Evolutionary conservation across 2,888 invertebrate genomes (phyloP), one percentile per base, ranked within the genome.

Genomic region (Orthosia cruda): DNA sequence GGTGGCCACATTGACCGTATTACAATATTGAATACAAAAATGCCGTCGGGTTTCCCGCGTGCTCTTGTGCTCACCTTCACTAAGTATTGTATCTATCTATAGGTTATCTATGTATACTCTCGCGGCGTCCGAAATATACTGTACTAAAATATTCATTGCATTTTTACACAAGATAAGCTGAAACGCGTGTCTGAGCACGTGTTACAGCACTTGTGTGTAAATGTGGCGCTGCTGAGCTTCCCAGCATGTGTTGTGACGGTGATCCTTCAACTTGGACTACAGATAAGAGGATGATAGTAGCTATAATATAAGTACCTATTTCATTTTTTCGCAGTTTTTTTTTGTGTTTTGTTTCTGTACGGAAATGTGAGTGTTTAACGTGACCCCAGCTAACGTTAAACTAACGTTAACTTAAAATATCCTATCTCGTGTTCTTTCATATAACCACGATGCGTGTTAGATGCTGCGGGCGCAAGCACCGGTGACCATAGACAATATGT

Each of bases 21-120:
- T 75, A 63, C 69, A 81, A 68, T 84, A 71, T 76, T 68, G 71
- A 63, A 76, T 67, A 82, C 58, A 77, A 76, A 68, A 75, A 62
- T 58, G 77, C 68, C 49, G 63, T 26, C 67, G 68, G 81, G 45
- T 66, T 86, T 82, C 68, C 86, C 71, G 68, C 83, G 68, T 69
- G 83, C 63, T 81, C 85, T 85, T 85, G 71, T 57, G 61, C 58
- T 86, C 83, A 82, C 81, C 83, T 86, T 82, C 83, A 57, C 50
- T 82, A 57, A 52, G 20, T 65, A 65, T 61, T 68, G 64, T 64
- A 81, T 66, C 70, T 85, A 81, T 66, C 70, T 85, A 47, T 45
- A 65, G 47, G 67, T 26, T 61, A 26, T 62, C 67, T 76, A 40
- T 40, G 40, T 47, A 55, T 40, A 49, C 58, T 54, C 61, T 52